Conservation (phyloP, 2,797 vertebrate genomes). For the Acomys russatus region DNA sequence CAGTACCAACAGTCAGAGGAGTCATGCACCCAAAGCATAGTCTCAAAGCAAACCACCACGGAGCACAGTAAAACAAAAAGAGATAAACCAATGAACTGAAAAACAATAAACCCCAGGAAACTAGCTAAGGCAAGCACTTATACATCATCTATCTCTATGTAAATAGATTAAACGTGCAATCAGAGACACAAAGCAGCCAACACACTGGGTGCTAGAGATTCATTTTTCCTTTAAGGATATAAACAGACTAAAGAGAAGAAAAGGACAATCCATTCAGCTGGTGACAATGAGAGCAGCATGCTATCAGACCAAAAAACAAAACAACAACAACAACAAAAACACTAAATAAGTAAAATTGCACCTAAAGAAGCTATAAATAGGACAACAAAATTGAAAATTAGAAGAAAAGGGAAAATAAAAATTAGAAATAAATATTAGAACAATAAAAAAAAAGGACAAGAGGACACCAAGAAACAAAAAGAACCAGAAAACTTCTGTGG, state of each 20-base stretch:
- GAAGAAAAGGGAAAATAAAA: neutral
- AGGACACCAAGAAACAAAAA: neutral
- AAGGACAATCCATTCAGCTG: neutral
- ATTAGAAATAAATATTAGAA: neutral
- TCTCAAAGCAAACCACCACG: neutral
- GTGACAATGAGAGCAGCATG: neutral
- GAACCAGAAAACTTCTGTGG: neutral
- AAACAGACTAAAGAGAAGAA: neutral
- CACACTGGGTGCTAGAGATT: neutral
- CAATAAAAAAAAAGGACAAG: neutral
- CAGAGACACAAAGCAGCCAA: neutral
- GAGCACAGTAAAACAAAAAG: neutral
- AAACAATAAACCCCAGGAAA: neutral
- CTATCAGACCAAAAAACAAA: neutral
- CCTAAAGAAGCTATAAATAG: neutral
- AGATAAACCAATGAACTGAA: neutral
- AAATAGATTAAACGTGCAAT: neutral
- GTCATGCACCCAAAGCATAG: neutral
- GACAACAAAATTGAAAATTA: neutral
- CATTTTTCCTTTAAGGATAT: neutral
- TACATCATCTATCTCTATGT: neutral
- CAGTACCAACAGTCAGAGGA: neutral
- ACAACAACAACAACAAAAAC: neutral
- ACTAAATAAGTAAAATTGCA: neutral
- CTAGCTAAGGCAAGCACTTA: neutral